phyloP scores from a whole-genome alignment of 2,113 vertebrate species.

The Pandion haliaetus region DNA sequence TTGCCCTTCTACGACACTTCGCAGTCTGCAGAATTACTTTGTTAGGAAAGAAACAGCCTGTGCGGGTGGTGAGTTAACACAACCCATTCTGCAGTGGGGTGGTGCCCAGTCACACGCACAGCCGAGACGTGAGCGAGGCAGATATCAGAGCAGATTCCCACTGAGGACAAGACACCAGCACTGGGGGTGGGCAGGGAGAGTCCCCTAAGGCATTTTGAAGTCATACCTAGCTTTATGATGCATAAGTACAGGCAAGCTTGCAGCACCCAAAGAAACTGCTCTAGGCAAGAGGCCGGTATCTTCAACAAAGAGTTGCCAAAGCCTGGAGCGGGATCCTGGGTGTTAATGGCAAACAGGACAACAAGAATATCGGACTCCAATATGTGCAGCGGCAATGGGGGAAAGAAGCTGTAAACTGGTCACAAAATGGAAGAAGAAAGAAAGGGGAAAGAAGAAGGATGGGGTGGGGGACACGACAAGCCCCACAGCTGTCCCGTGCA shows the following conservation, averaged over 20 bases:
- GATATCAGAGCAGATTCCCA: not conserved
- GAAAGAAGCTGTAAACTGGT: not conserved
- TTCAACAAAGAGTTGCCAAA: not conserved
- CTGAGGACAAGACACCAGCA: not conserved
- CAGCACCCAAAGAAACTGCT: not conserved
- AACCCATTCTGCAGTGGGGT: not conserved
- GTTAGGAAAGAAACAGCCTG: not conserved
- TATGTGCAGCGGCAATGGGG: not conserved
- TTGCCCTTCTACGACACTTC: not conserved
- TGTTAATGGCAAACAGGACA: not conserved
- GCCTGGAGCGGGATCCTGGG: not conserved
- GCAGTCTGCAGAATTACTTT: not conserved
- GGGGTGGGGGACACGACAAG: not conserved
- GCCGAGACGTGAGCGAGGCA: fast-evolving
- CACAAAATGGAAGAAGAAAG: not conserved
- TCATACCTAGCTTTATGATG: not conserved
- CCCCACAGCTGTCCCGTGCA: not conserved
- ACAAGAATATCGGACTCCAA: not conserved
- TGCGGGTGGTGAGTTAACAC: not conserved
- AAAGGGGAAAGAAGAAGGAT: not conserved
- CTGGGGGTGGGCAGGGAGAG: not conserved
- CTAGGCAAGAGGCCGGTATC: not conserved
- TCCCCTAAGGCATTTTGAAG: not conserved
- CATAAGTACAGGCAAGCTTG: not conserved
- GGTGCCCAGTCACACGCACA: not conserved